These are phyloP conservation scores for Glaucomys volans DNA, from an alignment of 2,113 vertebrate genomes.

Conservation along the genomic window DNA sequence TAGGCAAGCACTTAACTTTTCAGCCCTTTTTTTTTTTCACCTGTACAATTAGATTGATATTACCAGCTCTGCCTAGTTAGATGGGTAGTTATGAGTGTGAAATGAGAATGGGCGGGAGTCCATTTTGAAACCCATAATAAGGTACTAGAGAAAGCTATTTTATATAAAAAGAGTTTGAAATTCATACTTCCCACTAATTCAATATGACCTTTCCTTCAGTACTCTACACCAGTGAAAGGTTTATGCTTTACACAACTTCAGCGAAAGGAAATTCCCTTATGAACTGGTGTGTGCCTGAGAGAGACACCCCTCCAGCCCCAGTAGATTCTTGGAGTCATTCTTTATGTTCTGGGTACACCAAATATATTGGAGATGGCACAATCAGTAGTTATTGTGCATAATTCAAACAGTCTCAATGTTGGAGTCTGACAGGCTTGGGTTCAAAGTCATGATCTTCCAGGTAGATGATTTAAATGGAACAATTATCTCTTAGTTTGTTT, in stretches of 20 bases:
- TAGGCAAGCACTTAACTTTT: conserved; percentile 41
- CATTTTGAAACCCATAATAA: conserved; percentile 48
- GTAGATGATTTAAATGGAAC: not conserved
- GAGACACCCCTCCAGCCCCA: not conserved
- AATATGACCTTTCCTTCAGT: not conserved
- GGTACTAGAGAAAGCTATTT: conserved; percentile 6
- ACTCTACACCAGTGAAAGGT: not conserved
- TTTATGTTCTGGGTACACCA: not conserved
- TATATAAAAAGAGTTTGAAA: conserved; percentile 53
- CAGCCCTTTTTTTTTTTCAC: conserved; percentile 59
- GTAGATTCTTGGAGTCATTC: not conserved
- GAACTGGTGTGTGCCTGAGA: not conserved
- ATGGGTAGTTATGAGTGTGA: not conserved
- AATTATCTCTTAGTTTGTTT: not conserved
- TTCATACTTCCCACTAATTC: conserved; percentile 47
- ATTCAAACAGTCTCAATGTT: not conserved
- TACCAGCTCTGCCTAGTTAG: not conserved
- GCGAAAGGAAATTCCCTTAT: conserved; percentile 27
- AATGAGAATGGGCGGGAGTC: conserved; percentile 18
- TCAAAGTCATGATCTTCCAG: conserved; percentile 2
- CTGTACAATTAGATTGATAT: conserved; percentile 53
- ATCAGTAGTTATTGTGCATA: not conserved
- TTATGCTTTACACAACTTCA: not conserved
- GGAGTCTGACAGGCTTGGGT: not conserved
- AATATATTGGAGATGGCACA: not conserved